Percentiles rank a stretch among this genome's conserved stretches.
phyloP scores from a whole-genome alignment of 1,140 invertebrate genomes.

The Zelostemma sp. region DNA sequence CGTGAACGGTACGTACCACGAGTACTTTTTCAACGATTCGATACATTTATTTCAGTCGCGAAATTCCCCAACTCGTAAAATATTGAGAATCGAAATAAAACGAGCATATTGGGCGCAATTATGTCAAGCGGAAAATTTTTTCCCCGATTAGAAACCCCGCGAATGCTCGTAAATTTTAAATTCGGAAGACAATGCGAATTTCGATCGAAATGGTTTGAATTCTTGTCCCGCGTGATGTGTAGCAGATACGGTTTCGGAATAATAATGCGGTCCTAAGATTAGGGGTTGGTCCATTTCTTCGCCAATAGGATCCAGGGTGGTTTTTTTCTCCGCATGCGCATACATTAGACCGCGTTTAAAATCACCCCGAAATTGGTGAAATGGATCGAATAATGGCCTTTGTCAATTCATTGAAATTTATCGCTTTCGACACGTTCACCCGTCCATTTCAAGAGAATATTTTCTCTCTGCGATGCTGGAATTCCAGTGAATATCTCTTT shows the following conservation, averaged over 20 bases:
- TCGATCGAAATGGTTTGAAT: conserved; percentile 65
- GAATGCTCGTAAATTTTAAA: conserved; percentile 56
- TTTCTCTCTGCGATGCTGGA: not conserved
- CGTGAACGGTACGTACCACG: conserved; percentile 3
- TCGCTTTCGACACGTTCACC: not conserved
- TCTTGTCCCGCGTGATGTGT: conserved; percentile 61
- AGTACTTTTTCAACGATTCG: too few species aligned
- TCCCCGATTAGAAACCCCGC: conserved; percentile 20
- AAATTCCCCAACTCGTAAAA: too few species aligned
- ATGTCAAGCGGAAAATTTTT: too few species aligned
- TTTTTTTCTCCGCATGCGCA: conserved; percentile 17
- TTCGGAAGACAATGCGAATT: conserved; percentile 57
- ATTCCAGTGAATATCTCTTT: not conserved
- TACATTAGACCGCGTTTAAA: not conserved
- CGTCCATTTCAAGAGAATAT: not conserved
- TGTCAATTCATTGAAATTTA: not conserved
- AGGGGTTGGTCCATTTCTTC: conserved; percentile 48
- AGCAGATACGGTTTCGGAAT: conserved; percentile 63
- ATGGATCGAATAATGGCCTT: conserved; percentile 3
- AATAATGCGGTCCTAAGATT: conserved; percentile 54
- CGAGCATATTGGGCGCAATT: too few species aligned
- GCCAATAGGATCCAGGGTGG: conserved; percentile 11
- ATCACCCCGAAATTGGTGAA: not conserved
- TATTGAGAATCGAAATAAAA: too few species aligned
- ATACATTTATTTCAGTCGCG: too few species aligned